These are phyloP conservation scores for Cherax destructor DNA, from an alignment of 1,140 invertebrate genomes.

Conservation along the genomic window DNA sequence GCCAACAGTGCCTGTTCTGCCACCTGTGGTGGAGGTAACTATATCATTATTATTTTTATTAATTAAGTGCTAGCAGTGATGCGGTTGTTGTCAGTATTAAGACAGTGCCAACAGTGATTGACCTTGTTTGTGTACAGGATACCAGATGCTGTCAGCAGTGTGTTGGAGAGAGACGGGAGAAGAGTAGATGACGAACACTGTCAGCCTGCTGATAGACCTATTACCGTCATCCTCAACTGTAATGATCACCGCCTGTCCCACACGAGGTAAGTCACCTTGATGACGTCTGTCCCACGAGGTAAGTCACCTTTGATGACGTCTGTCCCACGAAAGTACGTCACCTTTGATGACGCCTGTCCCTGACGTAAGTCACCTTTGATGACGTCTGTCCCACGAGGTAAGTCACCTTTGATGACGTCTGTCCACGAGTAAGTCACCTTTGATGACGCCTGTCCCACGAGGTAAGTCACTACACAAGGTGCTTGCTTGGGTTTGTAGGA, in stretches of 20 bases:
- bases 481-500: not conserved
- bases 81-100: not conserved
- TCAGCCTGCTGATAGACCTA: constrained; percentile 77
- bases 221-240: constrained; percentile 85
- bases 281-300: no score
- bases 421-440: no score
- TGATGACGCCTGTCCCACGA: no score
- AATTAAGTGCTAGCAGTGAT: no score
- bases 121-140: constrained; percentile 62
- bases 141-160: constrained; percentile 71
- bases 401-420: no score
- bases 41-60: no score
- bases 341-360: no score
- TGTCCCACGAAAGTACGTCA: no score
- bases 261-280: no score
- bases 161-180: constrained; percentile 35
- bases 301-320: no score
- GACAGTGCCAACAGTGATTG: not conserved
- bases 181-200: constrained; percentile 64
- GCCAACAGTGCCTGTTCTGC: constrained; percentile 88
- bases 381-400: no score
- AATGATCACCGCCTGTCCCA: constrained; percentile 90
- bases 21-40: constrained; percentile 91
- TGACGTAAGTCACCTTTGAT: constrained; percentile 82
- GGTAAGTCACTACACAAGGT: not conserved